phyloP scores from a whole-genome alignment of 2,113 vertebrate species.

The Erinaceus europaeus region DNA sequence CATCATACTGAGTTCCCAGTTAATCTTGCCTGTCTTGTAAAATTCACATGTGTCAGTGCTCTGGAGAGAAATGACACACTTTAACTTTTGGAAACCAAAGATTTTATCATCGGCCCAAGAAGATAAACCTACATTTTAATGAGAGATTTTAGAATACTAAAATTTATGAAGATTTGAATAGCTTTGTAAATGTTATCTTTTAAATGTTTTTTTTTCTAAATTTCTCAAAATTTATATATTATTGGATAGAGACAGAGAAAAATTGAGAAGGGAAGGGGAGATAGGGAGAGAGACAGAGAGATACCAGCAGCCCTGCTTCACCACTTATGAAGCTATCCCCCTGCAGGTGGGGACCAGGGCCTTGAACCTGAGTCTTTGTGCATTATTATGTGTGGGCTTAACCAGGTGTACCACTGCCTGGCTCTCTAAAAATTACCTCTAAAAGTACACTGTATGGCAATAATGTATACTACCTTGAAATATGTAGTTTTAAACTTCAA shows the following conservation, averaged over 20 bases:
- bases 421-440: slow-evolving; percentile 16
- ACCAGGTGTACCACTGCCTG: too few species aligned
- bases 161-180: slow-evolving; percentile 35
- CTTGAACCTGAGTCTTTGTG: too few species aligned
- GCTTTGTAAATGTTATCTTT: slow-evolving; percentile 13
- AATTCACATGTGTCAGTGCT: slow-evolving; percentile 33
- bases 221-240: too few species aligned
- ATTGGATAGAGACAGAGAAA: too few species aligned
- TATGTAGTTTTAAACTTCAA: not conserved
- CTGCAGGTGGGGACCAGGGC: too few species aligned
- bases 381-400: too few species aligned
- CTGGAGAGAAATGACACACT: slow-evolving; percentile 49
- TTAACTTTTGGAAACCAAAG: slow-evolving; percentile 40
- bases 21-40: slow-evolving; percentile 59
- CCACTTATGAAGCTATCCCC: too few species aligned
- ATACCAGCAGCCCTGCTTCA: too few species aligned
- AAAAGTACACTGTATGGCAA: slow-evolving; percentile 8
- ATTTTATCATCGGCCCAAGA: slow-evolving; percentile 46
- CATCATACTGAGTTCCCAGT: slow-evolving; percentile 7
- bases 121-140: slow-evolving; percentile 47
- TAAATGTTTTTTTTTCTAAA: too few species aligned
- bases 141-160: slow-evolving; percentile 40
- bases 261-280: too few species aligned
- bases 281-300: too few species aligned
- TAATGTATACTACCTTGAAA: slow-evolving; percentile 8